These are phyloP conservation scores for Drosophila cardini DNA, from an alignment of 1,140 invertebrate species.

Conservation along the genomic window DNA sequence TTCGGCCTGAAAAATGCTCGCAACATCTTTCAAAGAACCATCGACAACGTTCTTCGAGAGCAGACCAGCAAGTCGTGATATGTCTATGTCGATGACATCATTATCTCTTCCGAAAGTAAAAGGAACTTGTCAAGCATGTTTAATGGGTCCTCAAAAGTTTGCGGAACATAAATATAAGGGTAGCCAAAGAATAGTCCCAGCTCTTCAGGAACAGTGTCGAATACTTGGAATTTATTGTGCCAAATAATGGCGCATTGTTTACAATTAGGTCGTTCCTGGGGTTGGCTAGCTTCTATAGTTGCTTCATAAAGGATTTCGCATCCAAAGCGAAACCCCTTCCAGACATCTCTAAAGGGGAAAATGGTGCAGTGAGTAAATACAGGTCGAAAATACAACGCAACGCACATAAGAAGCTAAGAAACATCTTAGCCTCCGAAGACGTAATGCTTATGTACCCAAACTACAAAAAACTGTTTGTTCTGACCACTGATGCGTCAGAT, in stretches of 20 bases:
- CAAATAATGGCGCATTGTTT: neutral
- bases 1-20: no score
- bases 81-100: no score
- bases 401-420: slow-evolving; percentile 1
- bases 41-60: no score
- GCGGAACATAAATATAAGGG: neutral
- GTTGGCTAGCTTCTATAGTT: neutral
- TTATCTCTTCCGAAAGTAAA: no score
- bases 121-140: neutral
- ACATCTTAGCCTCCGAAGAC: slow-evolving; percentile 6
- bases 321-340: neutral
- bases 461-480: neutral
- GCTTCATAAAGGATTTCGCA: no score
- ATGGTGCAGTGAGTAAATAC: slow-evolving; percentile 38
- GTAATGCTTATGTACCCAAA: neutral
- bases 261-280: slow-evolving; percentile 1
- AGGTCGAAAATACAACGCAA: neutral
- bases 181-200: no score
- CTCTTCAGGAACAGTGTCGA: neutral
- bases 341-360: slow-evolving; percentile 22
- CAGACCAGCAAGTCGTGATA: no score
- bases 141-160: neutral
- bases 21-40: neutral
- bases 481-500: neutral
- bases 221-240: neutral